phyloP scores from a whole-genome alignment of 2,113 vertebrate species.

The Xenopus borealis region DNA sequence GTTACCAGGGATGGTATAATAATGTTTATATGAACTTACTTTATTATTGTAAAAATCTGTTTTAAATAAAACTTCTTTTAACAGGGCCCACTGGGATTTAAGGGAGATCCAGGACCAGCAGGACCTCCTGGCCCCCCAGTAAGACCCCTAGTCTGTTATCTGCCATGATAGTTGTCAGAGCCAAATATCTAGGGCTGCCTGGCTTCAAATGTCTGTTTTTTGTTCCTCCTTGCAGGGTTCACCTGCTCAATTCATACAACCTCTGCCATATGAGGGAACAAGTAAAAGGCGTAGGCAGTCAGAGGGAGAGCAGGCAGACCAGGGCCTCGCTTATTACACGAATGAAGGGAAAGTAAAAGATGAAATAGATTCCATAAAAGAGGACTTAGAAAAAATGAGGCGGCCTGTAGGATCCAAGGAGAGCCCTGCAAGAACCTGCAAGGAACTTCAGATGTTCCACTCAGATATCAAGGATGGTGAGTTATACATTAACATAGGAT shows the following conservation, averaged over 20 bases:
- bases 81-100: conserved; percentile 71
- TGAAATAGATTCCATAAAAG: conserved; percentile 77
- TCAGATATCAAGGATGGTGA: conserved; percentile 78
- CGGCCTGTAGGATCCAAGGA: conserved; percentile 77
- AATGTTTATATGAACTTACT: too few relatives aligned
- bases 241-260: conserved; percentile 64
- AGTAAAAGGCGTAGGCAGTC: conserved; percentile 58
- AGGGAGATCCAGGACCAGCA: conserved; percentile 70
- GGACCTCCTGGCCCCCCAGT: conserved; percentile 75
- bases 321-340: conserved; percentile 44
- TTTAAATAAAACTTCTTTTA: conserved; percentile 18
- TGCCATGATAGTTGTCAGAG: too few relatives aligned
- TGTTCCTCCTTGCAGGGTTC: conserved; percentile 64
- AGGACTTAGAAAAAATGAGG: conserved; percentile 77
- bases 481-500: background rate
- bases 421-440: conserved; percentile 81
- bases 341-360: conserved; percentile 77
- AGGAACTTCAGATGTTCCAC: conserved; percentile 81
- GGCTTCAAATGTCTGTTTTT: too few relatives aligned
- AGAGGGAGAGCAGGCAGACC: conserved; percentile 55
- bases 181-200: too few relatives aligned
- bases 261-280: conserved; percentile 59
- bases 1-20: too few relatives aligned
- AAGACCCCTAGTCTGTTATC: conserved; percentile 50
- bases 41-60: too few relatives aligned